Evolutionary conservation across 2,888 invertebrate species (phyloP), one percentile per base, ranked within the genome.

Genomic region (Hetaerina titia): DNA sequence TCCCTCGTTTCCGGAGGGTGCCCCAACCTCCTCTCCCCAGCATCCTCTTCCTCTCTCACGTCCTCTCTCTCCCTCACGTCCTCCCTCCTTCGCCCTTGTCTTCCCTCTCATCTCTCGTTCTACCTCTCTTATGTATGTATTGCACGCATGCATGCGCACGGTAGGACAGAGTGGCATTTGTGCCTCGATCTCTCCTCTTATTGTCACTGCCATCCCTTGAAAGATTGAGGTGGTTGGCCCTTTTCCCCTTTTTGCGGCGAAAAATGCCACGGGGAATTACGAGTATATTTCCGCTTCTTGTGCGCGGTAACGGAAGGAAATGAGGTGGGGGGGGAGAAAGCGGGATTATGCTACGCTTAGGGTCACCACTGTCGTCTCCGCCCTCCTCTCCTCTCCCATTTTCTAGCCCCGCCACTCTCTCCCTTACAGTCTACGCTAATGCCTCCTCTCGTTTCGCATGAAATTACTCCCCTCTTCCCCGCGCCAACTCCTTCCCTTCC

Each of bases 201-300:
- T 81, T 13, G 13, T 5, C 81, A 5, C 1, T 31, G 22, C 31
- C 81, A 25, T 31, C 11, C 31, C 31, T 25, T 31, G 81, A 25
- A 15, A 81, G 1, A 11, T 31, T 81, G 8, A 31, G 13, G 60
- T 25, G 13, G 60, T 60, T 31, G 31, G 25, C 25, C 74, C 25
- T 81, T 69, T 69, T 22, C n/a, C 45, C 22, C 60, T 63, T 63
- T 31, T n/a, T 58, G 90, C n/a, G 90, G 31, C 9, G 63, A 25
- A 74, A 90, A 45, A 31, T 81, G 8, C 69, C 63, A n/a, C 57
- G 11, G 4, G 69, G 69, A 92, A 57, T 74, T 92, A n/a, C n/a
- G n/a, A n/a, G n/a, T n/a, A 92, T 74, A 57, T 56, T 92, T 45
- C 45, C 56, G n/a, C 45, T 90, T 90, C 90, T 90, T 90, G 64